Evolutionary conservation across 2,888 invertebrate genomes (phyloP), one percentile per base, ranked within the genome.

Genomic region (Tigriopus californicus): DNA sequence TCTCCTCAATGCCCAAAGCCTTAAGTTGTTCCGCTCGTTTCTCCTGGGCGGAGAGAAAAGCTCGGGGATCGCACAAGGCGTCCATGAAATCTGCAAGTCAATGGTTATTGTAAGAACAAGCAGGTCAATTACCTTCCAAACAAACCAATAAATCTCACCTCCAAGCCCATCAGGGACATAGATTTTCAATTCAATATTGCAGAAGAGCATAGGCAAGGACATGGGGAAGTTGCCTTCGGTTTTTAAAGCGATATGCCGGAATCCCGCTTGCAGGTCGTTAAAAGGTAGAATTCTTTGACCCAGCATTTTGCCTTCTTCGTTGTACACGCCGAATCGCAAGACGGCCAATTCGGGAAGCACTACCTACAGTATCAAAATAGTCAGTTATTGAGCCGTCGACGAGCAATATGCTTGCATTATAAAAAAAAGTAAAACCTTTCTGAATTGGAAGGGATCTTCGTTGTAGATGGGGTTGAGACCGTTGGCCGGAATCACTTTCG

Each of bases 181-280:
- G 67, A 98, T 99, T 77, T 97, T 97, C 63, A 98, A 80, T 74
- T 95, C 94, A 68, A 99, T 94, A 72, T 94, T 90, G 70, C 97
- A 97, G 76, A 99, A 99, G 64, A 99, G 77, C 84, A 97, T 98
- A 44, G 98, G 95, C 67, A 98, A 76, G 0, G 97, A 94, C 85
- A 97, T 89, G 60, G 97, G 94, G 73, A 97, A 95, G 75, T 98
- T 98, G 60, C 97, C 95, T 71, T 99, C 98, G 0, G 98, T 98
- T 62, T 98, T 74, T 22, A 98, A 76, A 0, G 97, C 91, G 67
- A 98, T 97, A 72, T 99, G 98, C 0, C 98, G 78, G 74, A 95
- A 98, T 49, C 97, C 95, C 0, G 91, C 90, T 74, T 98, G 94
- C 60, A 99, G 76, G 46, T 98, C 98, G 72, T 99, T 98, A 63